Conservation (phyloP, 2,888 invertebrate species). For the Limnephilus rhombicus region DNA sequence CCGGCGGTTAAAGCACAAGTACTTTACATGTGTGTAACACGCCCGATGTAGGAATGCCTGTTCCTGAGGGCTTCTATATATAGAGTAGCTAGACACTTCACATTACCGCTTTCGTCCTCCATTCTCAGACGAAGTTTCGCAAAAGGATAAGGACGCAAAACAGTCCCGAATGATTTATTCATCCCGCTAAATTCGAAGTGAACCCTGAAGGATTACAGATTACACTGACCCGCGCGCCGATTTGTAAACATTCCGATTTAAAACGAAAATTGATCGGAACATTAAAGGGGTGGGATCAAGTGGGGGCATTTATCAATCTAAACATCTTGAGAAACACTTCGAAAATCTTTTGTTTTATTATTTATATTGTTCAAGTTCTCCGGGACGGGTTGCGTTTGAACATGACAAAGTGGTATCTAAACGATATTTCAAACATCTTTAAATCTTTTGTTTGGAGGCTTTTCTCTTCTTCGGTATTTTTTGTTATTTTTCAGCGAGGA, state of each 20-base stretch:
- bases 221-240: background rate
- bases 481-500: background rate
- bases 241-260: conserved; percentile 16
- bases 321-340: background rate
- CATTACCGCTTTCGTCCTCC: background rate
- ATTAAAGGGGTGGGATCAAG: conserved; percentile 16
- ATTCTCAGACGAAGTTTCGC: conserved; percentile 52
- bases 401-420: background rate
- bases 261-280: conserved; percentile 27
- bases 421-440: background rate
- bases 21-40: background rate
- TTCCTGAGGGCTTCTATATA: conserved; percentile 23
- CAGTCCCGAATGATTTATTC: conserved; percentile 54
- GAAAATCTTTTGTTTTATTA: background rate
- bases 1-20: background rate
- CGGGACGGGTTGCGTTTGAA: background rate
- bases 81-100: background rate
- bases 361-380: background rate
- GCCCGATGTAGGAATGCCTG: background rate
- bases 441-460: background rate
- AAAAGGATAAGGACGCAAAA: conserved; percentile 56
- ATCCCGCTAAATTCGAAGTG: conserved; percentile 41
- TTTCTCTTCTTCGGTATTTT: conserved; percentile 7
- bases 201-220: conserved; percentile 35
- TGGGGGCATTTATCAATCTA: conserved; percentile 7